Evolutionary conservation across 2,888 invertebrate genomes (phyloP).

Genomic region (Parnassius glacialis): DNA sequence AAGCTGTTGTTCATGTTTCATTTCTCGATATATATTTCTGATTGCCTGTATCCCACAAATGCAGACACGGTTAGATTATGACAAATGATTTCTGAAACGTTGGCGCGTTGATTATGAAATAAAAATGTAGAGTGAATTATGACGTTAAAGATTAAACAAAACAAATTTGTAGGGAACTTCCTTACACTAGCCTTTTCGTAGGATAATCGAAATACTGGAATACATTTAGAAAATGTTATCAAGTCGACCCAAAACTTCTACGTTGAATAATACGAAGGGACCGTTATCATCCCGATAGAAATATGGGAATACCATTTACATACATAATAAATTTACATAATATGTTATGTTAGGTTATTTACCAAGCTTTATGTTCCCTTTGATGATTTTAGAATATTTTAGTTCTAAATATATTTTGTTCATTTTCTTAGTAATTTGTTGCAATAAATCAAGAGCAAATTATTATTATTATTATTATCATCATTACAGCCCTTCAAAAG

Average conservation of each 20-base stretch:
- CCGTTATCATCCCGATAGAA: conserved; percentile 69
- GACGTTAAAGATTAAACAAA: neutral
- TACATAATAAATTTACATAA: conserved; percentile 46
- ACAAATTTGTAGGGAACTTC: conserved; percentile 4
- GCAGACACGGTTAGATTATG: too few relatives aligned
- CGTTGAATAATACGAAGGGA: conserved; percentile 56
- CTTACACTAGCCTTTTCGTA: conserved; percentile 7
- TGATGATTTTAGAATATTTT: too few relatives aligned
- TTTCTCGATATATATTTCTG: too few relatives aligned
- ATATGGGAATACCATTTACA: conserved; percentile 73
- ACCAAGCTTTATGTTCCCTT: conserved; percentile 41
- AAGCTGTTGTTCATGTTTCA: too few relatives aligned
- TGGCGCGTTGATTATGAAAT: too few relatives aligned
- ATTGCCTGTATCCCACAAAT: too few relatives aligned
- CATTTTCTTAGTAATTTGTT: neutral
- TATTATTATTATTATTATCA: too few relatives aligned
- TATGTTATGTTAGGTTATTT: conserved; percentile 65
- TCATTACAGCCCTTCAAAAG: too few relatives aligned
- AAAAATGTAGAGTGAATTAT: too few relatives aligned
- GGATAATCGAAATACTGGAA: conserved; percentile 23
- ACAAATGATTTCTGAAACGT: too few relatives aligned
- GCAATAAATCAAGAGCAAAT: neutral
- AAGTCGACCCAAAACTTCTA: conserved; percentile 70
- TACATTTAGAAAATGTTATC: conserved; percentile 27
- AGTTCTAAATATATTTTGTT: neutral